Base-by-base conservation (phyloP, 2,113 vertebrate genomes). In the Pandion haliaetus region DNA sequence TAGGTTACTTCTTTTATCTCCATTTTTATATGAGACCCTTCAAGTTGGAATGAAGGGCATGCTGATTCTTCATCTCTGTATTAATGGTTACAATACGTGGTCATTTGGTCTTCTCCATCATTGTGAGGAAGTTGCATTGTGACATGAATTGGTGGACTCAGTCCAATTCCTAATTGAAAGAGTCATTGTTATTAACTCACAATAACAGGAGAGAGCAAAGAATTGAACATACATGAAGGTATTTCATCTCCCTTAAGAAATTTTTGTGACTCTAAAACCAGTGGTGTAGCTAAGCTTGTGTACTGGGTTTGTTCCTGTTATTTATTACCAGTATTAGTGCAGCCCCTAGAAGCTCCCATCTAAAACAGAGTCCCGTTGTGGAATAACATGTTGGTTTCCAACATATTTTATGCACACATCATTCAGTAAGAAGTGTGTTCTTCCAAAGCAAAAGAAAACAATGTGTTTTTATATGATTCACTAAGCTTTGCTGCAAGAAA, bases 391-490 rank as follows among this genome's bases (percentile, higher is more conserved):
- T 32, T 86, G 61, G 66, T 91, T 93, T 95, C 97, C 90, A 97
- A 88, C 61, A 93, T 59, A 92, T 88, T 94, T 97, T 95, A 76
- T 79, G 40, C 65, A 86, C 57, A 89, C 69, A 74, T 95, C 69
- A 95, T 86, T 96, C 92, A 86, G 19, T 57, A 34, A 92, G 62
- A 66, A 59, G 21, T 32, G 42, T 81, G 31, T 59, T 86, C 78
- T 91, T 90, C 90, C 80, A 96, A 61, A 88, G 69, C 70, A 97
- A 92, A 97, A 81, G 36, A 91, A 95, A 96, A 90, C 81, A 96
- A 76, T 77, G 57, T 96, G 91, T 88, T 95, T 87, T 91, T 85
- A 73, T 40, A 82, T 80, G 44, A 87, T 82, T 91, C 84, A 79
- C 74, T 85, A 69, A 1, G 9, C 62, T 79, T 85, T 93, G 52